These are phyloP conservation scores for Erythrocebus patas DNA, from an alignment of 2,113 vertebrate genomes.

Conservation along the genomic window DNA sequence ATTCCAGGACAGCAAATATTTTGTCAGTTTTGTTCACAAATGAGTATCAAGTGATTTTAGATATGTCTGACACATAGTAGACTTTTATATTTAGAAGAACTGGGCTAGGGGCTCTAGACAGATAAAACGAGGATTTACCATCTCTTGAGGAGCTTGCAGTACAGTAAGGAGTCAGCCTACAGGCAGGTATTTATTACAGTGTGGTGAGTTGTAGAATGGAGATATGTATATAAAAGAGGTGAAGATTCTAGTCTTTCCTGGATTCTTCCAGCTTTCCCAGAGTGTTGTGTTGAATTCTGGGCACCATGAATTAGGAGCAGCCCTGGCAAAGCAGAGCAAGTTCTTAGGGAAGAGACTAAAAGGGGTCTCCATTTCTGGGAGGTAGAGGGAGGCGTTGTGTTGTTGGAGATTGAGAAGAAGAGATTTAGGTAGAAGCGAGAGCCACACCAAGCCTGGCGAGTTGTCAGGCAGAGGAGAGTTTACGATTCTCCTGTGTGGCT, in stretches of 20 bases:
- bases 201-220: neutral
- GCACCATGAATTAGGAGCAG: neutral
- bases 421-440: neutral
- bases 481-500: neutral
- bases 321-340: neutral
- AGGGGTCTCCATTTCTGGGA: neutral
- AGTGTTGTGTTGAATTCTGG: neutral
- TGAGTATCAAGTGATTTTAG: neutral
- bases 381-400: too few species aligned
- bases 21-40: neutral
- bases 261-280: neutral
- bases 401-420: neutral
- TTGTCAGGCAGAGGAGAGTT: neutral
- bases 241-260: neutral
- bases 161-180: neutral
- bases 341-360: neutral
- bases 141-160: neutral
- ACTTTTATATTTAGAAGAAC: neutral
- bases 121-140: neutral
- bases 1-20: neutral
- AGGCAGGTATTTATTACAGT: too few species aligned
- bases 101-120: neutral
- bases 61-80: neutral
- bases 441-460: neutral
- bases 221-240: neutral